Evolutionary conservation across 2,888 invertebrate genomes (phyloP), one percentile per base, ranked within the genome.

Genomic region (Lasioglossum calceatum): DNA sequence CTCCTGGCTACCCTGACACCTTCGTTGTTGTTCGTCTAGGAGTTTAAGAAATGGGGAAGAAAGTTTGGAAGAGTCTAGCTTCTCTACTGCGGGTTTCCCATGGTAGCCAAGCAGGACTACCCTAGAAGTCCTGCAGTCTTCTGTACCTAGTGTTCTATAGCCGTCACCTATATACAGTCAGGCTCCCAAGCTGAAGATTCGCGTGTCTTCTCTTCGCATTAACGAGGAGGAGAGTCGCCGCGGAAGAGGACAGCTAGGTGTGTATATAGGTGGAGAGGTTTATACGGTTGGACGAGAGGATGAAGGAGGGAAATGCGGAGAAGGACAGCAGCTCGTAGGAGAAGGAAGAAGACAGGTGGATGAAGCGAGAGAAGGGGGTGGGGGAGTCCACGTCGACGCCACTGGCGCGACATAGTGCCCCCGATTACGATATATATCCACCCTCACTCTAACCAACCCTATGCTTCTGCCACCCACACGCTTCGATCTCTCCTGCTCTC

Each of bases 361-460:
- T 1, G 23, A 19, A 61, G 71, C 36, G 42, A 39, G 64, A 73
- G 32, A 32, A 75, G 72, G 67, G 50, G 67, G 50, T 75, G 70
- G 54, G 58, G 81, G 85, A 89, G 87, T 88, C 90, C 85, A 81
- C 89, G 91, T 91, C 91, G 92, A 88, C 92, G 90, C 91, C 91
- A 91, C 87, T 91, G 92, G 89, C 92, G 92, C 93, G 94, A 94
- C 94, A 94, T 93, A 94, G 94, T 94, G 94, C 94, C 94, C 94
- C 92, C 94, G 92, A 94, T 94, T 92, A 93, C 93, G 92, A 94
- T 93, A 92, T 93, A 93, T 92, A 91, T 91, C 91, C 92, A 87
- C 88, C 90, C 54, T 54, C 91, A 90, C 89, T 89, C 91, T 85
- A 91, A 87, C 91, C 93, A 93, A 93, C 93, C 94, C 93, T 92